Conservation (phyloP, 2,888 invertebrate species). For the Cremastinae sp. region DNA sequence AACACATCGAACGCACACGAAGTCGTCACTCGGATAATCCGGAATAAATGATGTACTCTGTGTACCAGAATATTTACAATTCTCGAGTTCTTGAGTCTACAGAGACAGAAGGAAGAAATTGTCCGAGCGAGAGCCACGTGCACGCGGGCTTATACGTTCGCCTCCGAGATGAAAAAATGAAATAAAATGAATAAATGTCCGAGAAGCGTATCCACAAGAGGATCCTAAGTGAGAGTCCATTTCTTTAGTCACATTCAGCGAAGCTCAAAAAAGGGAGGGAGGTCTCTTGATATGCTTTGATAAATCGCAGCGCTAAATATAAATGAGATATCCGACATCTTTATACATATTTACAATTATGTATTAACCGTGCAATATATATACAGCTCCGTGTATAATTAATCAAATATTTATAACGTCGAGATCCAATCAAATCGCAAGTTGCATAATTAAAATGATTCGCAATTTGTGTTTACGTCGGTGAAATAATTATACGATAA, state of each 20-base stretch:
- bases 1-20: conserved; percentile 24
- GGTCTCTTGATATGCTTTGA: conserved; percentile 16
- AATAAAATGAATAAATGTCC: background rate
- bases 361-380: conserved; percentile 3
- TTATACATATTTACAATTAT: conserved; percentile 4
- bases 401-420: conserved; percentile 48
- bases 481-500: conserved; percentile 6
- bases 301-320: too few relatives aligned
- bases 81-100: too few relatives aligned
- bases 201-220: conserved; percentile 27
- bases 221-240: conserved; percentile 20
- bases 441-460: conserved; percentile 8
- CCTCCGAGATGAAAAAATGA: background rate
- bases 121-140: too few relatives aligned
- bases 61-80: background rate
- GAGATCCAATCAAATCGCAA: conserved; percentile 11
- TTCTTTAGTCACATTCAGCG: conserved; percentile 33
- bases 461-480: background rate
- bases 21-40: background rate
- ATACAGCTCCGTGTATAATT: conserved; percentile 28
- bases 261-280: conserved; percentile 29
- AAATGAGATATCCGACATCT: conserved; percentile 5
- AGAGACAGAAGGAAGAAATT: too few relatives aligned
- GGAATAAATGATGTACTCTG: background rate
- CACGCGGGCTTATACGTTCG: background rate